phyloP scores from a whole-genome alignment of 2,797 vertebrate genomes.

The Malurus leucopterus region DNA sequence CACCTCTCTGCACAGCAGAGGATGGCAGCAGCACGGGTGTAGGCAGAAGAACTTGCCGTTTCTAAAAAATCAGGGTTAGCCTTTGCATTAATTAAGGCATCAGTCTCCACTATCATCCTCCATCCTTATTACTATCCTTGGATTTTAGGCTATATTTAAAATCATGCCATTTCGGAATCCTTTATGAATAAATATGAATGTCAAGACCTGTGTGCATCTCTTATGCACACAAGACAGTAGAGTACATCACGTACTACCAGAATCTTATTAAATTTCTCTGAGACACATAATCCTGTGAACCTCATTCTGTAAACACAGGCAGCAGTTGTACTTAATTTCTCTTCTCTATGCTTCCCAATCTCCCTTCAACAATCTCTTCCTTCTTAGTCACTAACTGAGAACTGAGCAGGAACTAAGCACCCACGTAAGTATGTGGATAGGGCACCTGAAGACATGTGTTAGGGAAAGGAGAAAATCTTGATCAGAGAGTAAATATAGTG shows the following conservation, averaged over 20 bases:
- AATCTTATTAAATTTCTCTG: slow-evolving; percentile 56
- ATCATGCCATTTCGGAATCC: slow-evolving; percentile 38
- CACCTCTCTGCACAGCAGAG: background rate
- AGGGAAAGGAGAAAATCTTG: background rate
- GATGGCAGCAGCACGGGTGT: slow-evolving; percentile 8
- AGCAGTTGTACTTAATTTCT: slow-evolving; percentile 28
- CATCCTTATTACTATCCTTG: slow-evolving; percentile 37
- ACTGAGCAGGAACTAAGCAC: background rate
- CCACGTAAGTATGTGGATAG: background rate
- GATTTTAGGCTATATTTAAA: slow-evolving; percentile 54
- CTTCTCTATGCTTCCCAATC: background rate
- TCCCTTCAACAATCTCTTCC: background rate
- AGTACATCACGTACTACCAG: slow-evolving; percentile 38
- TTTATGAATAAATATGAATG: slow-evolving; percentile 58
- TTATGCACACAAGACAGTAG: slow-evolving; percentile 36
- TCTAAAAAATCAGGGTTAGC: slow-evolving; percentile 26
- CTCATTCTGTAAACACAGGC: slow-evolving; percentile 46
- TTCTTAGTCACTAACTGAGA: background rate
- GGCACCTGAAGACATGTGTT: background rate
- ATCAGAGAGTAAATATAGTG: background rate
- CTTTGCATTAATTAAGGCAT: slow-evolving; percentile 49
- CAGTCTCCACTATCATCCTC: slow-evolving; percentile 8
- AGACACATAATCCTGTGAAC: slow-evolving; percentile 45
- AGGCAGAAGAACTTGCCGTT: slow-evolving; percentile 19
- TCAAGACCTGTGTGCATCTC: slow-evolving; percentile 49